A percentile compares a stretch with the other conserved stretches of the same genome.
These are phyloP conservation scores for Gobiocypris rarus DNA, from an alignment of 2,113 vertebrate species.

Conservation along the genomic window DNA sequence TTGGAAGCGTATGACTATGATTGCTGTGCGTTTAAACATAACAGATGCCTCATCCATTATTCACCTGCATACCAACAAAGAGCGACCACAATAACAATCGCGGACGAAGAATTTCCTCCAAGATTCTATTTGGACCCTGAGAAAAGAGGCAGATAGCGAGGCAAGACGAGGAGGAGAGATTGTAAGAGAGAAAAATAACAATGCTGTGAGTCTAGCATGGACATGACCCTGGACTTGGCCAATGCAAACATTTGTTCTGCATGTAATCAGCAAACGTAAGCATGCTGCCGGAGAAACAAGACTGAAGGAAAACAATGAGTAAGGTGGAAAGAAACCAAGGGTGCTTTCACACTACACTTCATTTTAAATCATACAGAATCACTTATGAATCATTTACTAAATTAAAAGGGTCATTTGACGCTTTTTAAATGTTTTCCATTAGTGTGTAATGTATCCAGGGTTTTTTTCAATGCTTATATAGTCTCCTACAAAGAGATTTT, in stretches of 20 bases:
- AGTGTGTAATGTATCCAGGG: too few species aligned
- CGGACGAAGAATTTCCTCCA: constrained; percentile 36
- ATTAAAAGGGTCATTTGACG: too few species aligned
- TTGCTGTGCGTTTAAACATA: constrained; percentile 64
- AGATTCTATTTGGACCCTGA: constrained; percentile 34
- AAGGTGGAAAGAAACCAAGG: not conserved
- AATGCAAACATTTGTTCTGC: constrained; percentile 38
- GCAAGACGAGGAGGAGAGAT: constrained; percentile 44
- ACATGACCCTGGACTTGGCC: constrained; percentile 25
- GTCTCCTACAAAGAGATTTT: too few species aligned
- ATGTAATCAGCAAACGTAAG: constrained; percentile 28
- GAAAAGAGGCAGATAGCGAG: constrained; percentile 43
- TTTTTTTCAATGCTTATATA: too few species aligned
- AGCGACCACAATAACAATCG: constrained; percentile 66
- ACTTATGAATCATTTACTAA: not conserved
- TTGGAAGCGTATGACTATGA: constrained; percentile 55
- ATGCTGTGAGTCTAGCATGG: not conserved
- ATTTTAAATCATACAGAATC: not conserved
- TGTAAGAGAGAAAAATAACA: constrained; percentile 38
- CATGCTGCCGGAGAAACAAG: not conserved
- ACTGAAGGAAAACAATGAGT: constrained; percentile 6
- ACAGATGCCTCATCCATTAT: constrained; percentile 73
- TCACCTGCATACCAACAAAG: constrained; percentile 66
- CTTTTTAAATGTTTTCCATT: too few species aligned
- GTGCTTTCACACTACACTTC: constrained; percentile 8